phyloP scores from a whole-genome alignment of 2,888 invertebrate species.

The Linnaemya vulpina region DNA sequence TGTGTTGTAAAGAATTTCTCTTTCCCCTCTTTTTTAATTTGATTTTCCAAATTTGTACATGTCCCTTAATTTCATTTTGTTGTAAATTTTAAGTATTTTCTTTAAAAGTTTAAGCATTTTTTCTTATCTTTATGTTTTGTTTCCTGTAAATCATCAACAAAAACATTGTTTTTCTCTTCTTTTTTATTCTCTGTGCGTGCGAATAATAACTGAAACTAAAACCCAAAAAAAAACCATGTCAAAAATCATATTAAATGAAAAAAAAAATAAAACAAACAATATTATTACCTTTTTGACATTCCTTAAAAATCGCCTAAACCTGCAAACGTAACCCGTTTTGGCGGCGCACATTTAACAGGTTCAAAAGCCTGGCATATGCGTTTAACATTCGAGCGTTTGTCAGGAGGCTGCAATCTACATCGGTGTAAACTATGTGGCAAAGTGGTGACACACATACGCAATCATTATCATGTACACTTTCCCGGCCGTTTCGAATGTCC shows the following conservation, averaged over 20 bases:
- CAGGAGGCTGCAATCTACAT: conserved; percentile 96
- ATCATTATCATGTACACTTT: conserved; percentile 97
- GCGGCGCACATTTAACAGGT: conserved; percentile 86
- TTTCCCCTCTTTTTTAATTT: conserved; percentile 11
- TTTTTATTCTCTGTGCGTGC: conserved; percentile 82
- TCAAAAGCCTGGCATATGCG: conserved; percentile 98
- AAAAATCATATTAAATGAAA: conserved; percentile 63
- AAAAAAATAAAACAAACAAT: conserved; percentile 61
- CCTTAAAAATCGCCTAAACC: conserved; percentile 46
- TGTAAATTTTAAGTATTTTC: conserved; percentile 61
- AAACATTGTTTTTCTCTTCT: conserved; percentile 83
- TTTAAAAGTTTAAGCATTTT: conserved; percentile 64
- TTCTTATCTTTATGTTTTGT: conserved; percentile 76
- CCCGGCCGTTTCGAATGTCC: conserved; percentile 96
- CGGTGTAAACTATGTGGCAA: conserved; percentile 97
- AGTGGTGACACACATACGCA: conserved; percentile 96
- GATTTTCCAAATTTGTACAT: conserved; percentile 55
- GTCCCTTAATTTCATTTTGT: conserved; percentile 56
- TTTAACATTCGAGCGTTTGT: conserved; percentile 96
- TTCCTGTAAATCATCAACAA: conserved; percentile 83
- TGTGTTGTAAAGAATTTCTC: conserved; percentile 37
- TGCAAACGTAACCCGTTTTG: conserved; percentile 9
- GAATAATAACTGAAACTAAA: conserved; percentile 73
- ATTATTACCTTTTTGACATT: conserved; percentile 65
- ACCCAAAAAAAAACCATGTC: conserved; percentile 53